These are phyloP conservation scores for Malaclemys terrapin DNA, from an alignment of 2,113 vertebrate species.

Conservation along the genomic window DNA sequence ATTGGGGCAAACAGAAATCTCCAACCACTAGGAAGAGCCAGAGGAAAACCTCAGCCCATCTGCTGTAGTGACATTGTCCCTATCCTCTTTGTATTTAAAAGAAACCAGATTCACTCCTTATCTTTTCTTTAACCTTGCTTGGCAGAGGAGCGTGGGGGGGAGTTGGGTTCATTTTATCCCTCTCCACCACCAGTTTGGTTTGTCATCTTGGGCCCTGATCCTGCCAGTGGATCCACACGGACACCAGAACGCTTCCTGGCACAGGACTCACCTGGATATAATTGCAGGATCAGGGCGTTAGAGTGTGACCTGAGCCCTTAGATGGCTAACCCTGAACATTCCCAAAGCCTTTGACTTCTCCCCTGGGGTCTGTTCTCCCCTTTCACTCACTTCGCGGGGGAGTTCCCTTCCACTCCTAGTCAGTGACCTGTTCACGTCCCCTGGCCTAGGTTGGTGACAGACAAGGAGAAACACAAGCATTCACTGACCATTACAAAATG, in stretches of 20 bases:
- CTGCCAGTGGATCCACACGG: background rate
- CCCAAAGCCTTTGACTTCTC: background rate
- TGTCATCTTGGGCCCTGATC: background rate
- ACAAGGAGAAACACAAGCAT: too few species aligned
- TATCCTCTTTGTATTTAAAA: background rate
- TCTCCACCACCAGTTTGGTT: background rate
- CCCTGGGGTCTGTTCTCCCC: too few species aligned
- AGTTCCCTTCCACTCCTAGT: too few species aligned
- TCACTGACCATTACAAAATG: too few species aligned
- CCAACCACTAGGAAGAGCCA: accelerated
- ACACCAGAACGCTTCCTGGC: background rate
- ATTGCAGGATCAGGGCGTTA: background rate
- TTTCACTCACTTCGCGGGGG: too few species aligned
- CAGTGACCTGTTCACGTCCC: too few species aligned
- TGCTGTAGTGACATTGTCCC: background rate
- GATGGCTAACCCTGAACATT: background rate
- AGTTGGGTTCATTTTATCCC: background rate
- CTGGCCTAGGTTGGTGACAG: too few species aligned
- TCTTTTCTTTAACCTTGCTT: background rate
- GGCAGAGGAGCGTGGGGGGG: accelerated
- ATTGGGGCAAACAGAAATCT: background rate
- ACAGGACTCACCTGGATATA: background rate
- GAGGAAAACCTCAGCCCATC: accelerated
- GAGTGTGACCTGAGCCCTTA: background rate
- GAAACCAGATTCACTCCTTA: background rate